phyloP scores from a whole-genome alignment of 2,888 invertebrate species.

The Malthinus seriepunctatus region DNA sequence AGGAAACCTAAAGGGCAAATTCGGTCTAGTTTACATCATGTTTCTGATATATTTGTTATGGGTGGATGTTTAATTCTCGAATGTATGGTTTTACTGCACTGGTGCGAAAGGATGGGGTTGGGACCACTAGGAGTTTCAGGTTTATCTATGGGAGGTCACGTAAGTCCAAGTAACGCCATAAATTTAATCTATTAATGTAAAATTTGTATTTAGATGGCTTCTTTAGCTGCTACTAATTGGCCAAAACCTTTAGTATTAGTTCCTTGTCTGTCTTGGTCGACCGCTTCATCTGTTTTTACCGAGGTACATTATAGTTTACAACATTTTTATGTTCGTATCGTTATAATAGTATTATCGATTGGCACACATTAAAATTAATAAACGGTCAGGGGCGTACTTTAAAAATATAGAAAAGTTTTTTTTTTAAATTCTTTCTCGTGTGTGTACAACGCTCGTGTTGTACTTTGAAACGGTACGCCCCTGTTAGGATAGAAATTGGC shows the following conservation, averaged over 20 bases:
- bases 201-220: constrained; percentile 82
- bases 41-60: constrained; percentile 98
- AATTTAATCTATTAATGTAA: constrained; percentile 14
- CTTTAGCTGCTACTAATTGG: constrained; percentile 94
- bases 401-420: background rate
- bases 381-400: no score
- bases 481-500: background rate
- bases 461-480: background rate
- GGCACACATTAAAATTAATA: no score
- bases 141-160: constrained; percentile 97
- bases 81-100: constrained; percentile 87
- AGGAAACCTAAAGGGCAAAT: constrained; percentile 87
- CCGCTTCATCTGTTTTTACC: constrained; percentile 94
- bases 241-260: constrained; percentile 91
- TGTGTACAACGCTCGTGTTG: background rate
- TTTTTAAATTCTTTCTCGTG: background rate
- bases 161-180: constrained; percentile 51
- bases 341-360: no score
- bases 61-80: constrained; percentile 96
- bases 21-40: constrained; percentile 90
- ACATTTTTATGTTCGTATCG: no score
- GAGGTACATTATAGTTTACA: constrained; percentile 61
- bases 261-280: constrained; percentile 97
- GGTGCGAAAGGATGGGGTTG: constrained; percentile 89
- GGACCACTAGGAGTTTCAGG: constrained; percentile 95